These are phyloP conservation scores for Oryzias curvinotus DNA, from an alignment of 2,113 vertebrate genomes.

Conservation along the genomic window DNA sequence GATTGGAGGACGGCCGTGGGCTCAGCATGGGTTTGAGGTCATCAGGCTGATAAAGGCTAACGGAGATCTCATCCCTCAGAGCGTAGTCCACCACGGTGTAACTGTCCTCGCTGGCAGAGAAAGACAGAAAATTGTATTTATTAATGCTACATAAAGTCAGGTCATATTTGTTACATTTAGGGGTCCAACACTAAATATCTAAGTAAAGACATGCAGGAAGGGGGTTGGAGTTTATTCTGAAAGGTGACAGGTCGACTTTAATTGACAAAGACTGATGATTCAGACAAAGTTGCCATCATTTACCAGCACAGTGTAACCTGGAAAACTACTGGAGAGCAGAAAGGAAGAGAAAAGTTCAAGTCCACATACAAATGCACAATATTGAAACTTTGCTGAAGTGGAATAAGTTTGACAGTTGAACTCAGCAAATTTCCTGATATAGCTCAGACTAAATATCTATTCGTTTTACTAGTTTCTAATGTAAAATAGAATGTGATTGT, in stretches of 20 bases:
- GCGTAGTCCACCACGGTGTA: slow-evolving; percentile 91
- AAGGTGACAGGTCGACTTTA: neutral
- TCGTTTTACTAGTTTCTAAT: no score
- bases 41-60: slow-evolving; percentile 78
- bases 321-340: neutral
- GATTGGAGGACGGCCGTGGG: slow-evolving; percentile 75
- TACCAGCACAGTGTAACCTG: neutral
- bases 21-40: slow-evolving; percentile 81
- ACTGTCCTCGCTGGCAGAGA: slow-evolving; percentile 86
- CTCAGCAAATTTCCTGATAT: neutral
- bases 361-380: neutral
- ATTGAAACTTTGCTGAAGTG: neutral
- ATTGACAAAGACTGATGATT: neutral
- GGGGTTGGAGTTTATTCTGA: neutral
- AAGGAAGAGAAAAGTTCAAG: neutral
- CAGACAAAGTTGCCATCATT: neutral
- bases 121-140: neutral
- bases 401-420: neutral
- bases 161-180: neutral
- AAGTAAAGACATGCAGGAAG: neutral
- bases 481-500: no score
- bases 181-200: no score
- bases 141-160: neutral
- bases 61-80: slow-evolving; percentile 86
- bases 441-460: no score